Base-by-base conservation (phyloP, 2,113 vertebrate genomes). In the Rhinolophus ferrumequinum region DNA sequence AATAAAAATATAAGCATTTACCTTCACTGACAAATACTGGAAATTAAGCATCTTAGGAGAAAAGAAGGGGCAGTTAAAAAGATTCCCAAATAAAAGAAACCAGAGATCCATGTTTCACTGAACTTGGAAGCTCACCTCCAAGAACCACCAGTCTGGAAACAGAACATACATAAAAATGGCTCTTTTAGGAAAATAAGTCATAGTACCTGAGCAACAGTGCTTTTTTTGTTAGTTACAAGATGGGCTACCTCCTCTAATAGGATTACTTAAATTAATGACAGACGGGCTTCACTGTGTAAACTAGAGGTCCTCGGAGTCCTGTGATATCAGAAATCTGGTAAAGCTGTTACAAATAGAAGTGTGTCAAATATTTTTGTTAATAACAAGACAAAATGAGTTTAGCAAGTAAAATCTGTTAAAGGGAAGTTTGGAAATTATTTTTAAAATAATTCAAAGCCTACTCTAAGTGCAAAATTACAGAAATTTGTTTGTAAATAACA, bases 371-470 rank as follows among this genome's bases (percentile, higher is more conserved):
- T 52, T 44, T 90, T 70, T 62, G 41, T 64, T 54, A 9, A 18
- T 62, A 86, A 69, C 13, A 94, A 88, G 19, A 86, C 24, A 88
- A 85, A 75, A 35, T 60, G 58, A 38, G 14, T 19, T 94, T 85
- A 92, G 52, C n/a, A 85, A 91, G 56, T 21, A 60, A 83, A 93
- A 10, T 73, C 54, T 95, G 56, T 92, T 84, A 73, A 72, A 89
- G n/a, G 41, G 6, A 35, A 89, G 41, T 73, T 2, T 76, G 47
- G 33, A 84, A 79, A 88, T 87, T 76, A 84, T 62, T 92, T 56
- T 67, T 28, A 11, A 95, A 89, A 80, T 52, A 80, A 73, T 58
- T 85, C 66, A 86, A 90, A 75, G 66, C 28, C 52, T 64, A 87
- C 16, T 90, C 26, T 24, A 67, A 60, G 13, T 50, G 22, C 54